Conservation (phyloP, 1,140 invertebrate species). For the Steinernema feltiae region DNA sequence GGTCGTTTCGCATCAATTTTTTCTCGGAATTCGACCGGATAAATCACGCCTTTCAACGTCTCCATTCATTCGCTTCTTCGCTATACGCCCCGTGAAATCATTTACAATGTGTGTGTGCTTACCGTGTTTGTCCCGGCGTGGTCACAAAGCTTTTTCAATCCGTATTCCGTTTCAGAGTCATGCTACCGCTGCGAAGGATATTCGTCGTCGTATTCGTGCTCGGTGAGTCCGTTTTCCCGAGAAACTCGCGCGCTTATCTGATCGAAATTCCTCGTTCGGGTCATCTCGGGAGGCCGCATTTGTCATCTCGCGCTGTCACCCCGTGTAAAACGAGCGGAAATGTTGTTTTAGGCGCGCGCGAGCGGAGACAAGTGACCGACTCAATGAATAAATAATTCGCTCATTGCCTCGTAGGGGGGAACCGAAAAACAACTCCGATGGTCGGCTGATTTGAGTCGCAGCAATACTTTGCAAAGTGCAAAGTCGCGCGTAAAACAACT, state of each 20-base stretch:
- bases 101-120: neutral
- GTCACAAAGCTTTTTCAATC: neutral
- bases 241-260: neutral
- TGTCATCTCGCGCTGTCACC: neutral
- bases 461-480: no score
- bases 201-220: neutral
- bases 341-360: neutral
- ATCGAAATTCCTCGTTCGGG: neutral
- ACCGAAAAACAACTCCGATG: no score
- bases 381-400: neutral
- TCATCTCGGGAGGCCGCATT: neutral
- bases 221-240: neutral
- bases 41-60: no score
- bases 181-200: constrained; percentile 5
- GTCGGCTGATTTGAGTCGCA: no score
- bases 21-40: no score
- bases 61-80: neutral
- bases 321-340: neutral
- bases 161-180: neutral
- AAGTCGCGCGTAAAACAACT: neutral
- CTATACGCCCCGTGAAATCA: neutral
- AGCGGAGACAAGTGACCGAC: neutral
- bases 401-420: no score
- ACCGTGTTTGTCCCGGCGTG: neutral
- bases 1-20: no score